Evolutionary conservation across 2,888 invertebrate genomes (phyloP), one percentile per base, ranked within the genome.

Genomic region (Tinea semifulvella): DNA sequence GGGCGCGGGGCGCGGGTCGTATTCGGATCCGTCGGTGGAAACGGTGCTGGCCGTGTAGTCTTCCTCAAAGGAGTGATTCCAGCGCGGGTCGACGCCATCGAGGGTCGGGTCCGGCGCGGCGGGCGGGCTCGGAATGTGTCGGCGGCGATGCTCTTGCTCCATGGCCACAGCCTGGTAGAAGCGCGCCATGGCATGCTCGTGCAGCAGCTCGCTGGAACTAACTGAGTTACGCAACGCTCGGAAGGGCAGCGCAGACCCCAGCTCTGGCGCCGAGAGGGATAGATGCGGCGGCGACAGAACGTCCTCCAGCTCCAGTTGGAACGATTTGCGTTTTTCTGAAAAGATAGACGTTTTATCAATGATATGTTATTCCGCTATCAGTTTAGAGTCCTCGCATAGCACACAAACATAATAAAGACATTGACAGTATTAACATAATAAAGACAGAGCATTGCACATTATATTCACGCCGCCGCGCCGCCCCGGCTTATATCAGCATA

Each of bases 181-280:
- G 27, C 92, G 82, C 6, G 89, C 89, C 89, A 93, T 91, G 8
- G 91, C 90, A 36, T 88, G 84, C 62, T 92, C 92, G 62, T 92
- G 92, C 1, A 94, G 81, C 3, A 94, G 77, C 61, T 93, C 93
- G 0, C 91, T 89, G 2, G 92, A 92, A 59, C 93, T 93, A 18
- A 90, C 89, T 1, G 91, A 89, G 53, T 87, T 84, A 19, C 90
- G 84, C 25, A 92, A 68, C 38, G 86, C 82, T 55, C 87, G 84
- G 42, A 83, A 79, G 11, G 84, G 83, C 57, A 82, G 67, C 20
- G 68, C 56, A 26, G 74, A 58, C 55, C 88, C 87, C 47, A 93
- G 68, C 62, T 93, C 92, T 0, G 93, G 93, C 8, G 92, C 88
- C 0, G 93, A 93, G 43, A 92, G 79, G 0, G 93, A 93, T 54